Evolutionary conservation across 2,113 vertebrate genomes (phyloP).

Genomic region (Urocitellus parryii): DNA sequence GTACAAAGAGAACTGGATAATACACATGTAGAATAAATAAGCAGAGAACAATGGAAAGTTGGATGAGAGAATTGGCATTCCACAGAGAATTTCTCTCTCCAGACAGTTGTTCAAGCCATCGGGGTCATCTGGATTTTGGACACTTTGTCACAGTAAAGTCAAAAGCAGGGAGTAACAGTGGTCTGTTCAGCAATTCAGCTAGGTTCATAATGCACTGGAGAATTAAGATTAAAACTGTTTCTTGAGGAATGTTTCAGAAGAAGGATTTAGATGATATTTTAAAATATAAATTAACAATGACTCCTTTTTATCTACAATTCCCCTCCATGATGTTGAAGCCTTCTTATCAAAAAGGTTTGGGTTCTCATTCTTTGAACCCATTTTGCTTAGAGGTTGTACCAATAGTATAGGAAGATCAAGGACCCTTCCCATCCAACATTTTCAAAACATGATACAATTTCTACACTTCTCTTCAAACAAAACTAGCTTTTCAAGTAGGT

Average conservation of each 20-base stretch:
- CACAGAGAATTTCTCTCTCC: neutral
- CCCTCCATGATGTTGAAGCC: neutral
- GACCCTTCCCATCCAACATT: neutral
- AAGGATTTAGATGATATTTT: neutral
- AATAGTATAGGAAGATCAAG: neutral
- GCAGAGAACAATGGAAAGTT: conserved; percentile 41
- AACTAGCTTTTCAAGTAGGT: neutral
- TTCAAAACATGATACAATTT: neutral
- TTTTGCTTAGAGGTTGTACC: neutral
- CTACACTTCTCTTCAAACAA: neutral
- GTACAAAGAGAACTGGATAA: conserved; percentile 37
- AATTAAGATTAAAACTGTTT: conserved; percentile 33
- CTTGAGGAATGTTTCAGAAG: neutral
- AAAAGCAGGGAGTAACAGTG: neutral
- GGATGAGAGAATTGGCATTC: neutral
- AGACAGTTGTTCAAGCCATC: neutral
- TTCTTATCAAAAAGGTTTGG: neutral
- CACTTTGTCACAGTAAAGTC: neutral
- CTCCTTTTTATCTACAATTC: neutral
- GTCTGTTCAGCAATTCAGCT: neutral
- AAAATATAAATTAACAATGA: neutral
- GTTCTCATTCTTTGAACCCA: neutral
- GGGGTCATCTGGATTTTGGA: neutral
- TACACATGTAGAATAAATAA: conserved; percentile 41
- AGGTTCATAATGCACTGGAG: neutral